Evolutionary conservation across 2,888 invertebrate genomes (phyloP), one percentile per base, ranked within the genome.

Genomic region (Monochamus alternatus): DNA sequence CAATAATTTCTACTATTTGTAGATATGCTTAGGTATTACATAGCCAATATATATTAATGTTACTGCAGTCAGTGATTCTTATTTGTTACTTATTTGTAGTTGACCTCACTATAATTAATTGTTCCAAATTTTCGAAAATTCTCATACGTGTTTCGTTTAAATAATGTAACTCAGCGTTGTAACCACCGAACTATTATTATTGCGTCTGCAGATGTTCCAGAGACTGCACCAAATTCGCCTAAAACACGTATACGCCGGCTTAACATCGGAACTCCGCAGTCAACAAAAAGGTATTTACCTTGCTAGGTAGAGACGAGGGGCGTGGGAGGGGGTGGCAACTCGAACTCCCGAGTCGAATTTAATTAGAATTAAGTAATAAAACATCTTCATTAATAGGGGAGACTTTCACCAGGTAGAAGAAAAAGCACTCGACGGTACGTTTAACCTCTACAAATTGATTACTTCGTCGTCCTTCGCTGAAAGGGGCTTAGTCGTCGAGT

Each of bases 221-320:
- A 38, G 58, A 58, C 67, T 67, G 52, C 14, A 32, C 67, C 14
- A 58, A 38, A 67, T 67, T 67, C 58, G 14, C 38, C 22, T 22
- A 22, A 22, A 22, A 67, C 66, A 67, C 55, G 55, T 52, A 55
- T 31, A 67, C 47, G 3, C n/a, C 9, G 14, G 58, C 68, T 68
- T 68, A 68, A 68, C 43, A 58, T 43, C 58, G 32, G n/a, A 58
- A 68, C 67, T 58, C 43, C 38, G 38, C 43, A 59, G 68, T 68
- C 68, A 68, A 68, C 68, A 68, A 68, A 68, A 68, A 68, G 58
- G 43, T 67, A 68, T 68, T 68, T 68, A 68, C 59, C 59, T 68
- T 59, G 43, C 55, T 43, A 38, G 55, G 58, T 68, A 58, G 58
- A 22, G 30, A 44, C 43, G 38, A 22, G 44, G 14, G 38, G 58